These are phyloP conservation scores for Cyclura pinguis DNA, from an alignment of 2,797 vertebrate species.

Conservation along the genomic window DNA sequence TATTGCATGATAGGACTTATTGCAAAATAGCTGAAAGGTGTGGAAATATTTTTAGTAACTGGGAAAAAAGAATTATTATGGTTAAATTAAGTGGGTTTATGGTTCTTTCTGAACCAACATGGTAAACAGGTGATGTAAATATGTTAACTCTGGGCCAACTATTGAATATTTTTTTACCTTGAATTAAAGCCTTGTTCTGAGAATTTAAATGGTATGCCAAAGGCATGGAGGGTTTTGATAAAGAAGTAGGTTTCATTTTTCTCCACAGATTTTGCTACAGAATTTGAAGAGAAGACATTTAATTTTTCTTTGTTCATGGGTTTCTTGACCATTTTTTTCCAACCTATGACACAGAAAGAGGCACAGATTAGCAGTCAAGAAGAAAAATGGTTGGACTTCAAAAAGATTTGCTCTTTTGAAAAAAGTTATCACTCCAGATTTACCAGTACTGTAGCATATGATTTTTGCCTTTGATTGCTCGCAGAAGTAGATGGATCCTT, in stretches of 20 bases:
- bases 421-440: neutral
- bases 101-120: slow-evolving; percentile 1
- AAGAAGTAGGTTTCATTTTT: neutral
- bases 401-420: neutral
- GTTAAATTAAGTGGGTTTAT: neutral
- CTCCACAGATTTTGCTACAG: neutral
- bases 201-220: neutral
- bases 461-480: neutral
- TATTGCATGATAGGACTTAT: neutral
- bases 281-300: slow-evolving; percentile 1
- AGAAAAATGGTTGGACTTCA: neutral
- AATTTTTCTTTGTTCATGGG: neutral
- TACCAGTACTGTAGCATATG: neutral
- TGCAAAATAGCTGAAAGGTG: slow-evolving; percentile 4
- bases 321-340: neutral
- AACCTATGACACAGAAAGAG: neutral
- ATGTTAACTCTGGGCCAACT: neutral
- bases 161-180: slow-evolving; percentile 34
- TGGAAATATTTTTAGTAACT: neutral
- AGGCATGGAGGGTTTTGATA: neutral
- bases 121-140: neutral
- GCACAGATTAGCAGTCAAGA: too few species aligned
- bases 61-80: neutral
- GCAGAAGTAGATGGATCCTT: neutral
- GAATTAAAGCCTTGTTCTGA: neutral